Evolutionary conservation across 2,113 vertebrate species (phyloP).

Genomic region (Craseonycteris thonglongyai): DNA sequence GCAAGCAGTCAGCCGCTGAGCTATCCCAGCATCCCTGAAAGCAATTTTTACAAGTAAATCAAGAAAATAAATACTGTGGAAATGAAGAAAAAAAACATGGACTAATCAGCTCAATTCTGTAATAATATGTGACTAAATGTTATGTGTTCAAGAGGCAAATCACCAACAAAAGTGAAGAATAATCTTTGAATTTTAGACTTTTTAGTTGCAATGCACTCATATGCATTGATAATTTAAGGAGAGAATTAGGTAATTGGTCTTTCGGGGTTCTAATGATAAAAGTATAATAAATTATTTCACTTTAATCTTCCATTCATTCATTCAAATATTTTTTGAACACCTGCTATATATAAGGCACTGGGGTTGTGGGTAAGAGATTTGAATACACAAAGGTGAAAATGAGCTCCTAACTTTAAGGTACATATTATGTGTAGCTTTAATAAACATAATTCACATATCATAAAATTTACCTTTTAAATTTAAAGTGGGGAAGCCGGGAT

Average conservation of each 20-base stretch:
- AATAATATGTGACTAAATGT: background rate
- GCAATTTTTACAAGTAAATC: slow-evolving; percentile 8
- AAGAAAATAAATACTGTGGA: background rate
- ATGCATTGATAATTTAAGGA: background rate
- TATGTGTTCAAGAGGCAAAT: background rate
- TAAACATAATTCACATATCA: background rate
- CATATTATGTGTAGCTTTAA: background rate
- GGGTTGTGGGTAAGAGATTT: background rate
- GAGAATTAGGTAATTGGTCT: background rate
- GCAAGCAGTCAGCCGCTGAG: too few relatives aligned
- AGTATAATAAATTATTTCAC: background rate
- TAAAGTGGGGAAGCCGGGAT: too few relatives aligned
- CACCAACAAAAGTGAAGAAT: background rate
- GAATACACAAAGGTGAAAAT: background rate
- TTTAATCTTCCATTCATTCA: background rate
- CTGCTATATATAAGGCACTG: background rate
- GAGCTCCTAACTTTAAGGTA: background rate
- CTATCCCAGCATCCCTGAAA: too few relatives aligned
- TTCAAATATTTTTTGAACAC: background rate
- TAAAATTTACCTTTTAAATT: background rate
- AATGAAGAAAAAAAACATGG: background rate
- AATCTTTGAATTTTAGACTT: background rate
- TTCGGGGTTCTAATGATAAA: background rate
- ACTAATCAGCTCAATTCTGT: background rate
- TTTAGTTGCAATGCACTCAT: background rate